Conservation (phyloP, 2,888 invertebrate genomes). For the Seira musarum region DNA sequence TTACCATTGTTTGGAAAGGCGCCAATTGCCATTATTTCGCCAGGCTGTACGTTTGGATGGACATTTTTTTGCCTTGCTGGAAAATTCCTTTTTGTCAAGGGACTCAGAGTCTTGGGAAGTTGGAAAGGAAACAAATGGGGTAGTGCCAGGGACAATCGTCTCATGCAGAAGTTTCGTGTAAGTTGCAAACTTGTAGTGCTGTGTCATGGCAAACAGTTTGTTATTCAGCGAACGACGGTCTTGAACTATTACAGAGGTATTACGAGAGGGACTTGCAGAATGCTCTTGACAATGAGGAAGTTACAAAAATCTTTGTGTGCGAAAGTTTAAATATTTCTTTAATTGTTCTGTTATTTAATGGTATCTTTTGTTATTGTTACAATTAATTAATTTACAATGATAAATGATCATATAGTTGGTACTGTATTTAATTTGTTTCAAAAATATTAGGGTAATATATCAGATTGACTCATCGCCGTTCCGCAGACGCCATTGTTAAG, state of each 20-base stretch:
- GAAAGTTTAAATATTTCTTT: too few species aligned
- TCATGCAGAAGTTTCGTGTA: constrained; percentile 10
- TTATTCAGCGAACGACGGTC: background rate
- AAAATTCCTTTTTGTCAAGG: constrained; percentile 3
- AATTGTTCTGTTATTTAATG: too few species aligned
- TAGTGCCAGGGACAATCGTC: background rate
- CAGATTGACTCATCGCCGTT: too few species aligned
- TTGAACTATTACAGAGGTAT: background rate
- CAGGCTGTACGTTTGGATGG: background rate
- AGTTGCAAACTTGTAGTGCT: background rate
- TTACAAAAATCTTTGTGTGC: too few species aligned
- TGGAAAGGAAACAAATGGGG: constrained; percentile 2
- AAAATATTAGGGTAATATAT: too few species aligned
- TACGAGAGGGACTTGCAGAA: background rate
- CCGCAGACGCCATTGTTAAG: too few species aligned
- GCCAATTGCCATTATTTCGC: background rate
- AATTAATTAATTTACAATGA: too few species aligned
- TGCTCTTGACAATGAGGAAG: background rate
- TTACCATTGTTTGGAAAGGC: background rate
- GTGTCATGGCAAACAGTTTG: constrained; percentile 5
- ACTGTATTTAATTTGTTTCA: too few species aligned
- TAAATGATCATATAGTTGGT: too few species aligned
- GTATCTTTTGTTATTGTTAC: too few species aligned
- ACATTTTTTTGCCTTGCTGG: background rate
- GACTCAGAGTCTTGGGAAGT: background rate